Base-by-base conservation (phyloP, 1,140 invertebrate genomes). In the Acromyrmex charruanus region DNA sequence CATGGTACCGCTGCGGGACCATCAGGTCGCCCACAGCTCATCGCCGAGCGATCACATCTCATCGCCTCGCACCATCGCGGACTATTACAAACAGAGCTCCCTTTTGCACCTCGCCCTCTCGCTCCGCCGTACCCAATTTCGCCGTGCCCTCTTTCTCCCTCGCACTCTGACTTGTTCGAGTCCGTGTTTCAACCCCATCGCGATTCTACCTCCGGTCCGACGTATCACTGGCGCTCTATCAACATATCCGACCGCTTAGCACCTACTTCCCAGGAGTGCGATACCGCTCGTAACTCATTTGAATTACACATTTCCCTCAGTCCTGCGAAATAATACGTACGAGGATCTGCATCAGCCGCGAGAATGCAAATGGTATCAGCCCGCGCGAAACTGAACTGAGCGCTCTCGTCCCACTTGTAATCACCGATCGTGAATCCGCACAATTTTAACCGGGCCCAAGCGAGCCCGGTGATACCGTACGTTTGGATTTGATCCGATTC, bases 201-300 rank as follows among this genome's bases (percentile, higher is more conserved):
- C 92, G 91, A 94, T 93, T 90, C 88, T 87, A 92, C 90, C 92
- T 86, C 82, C 85, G 88, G 92, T 91, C 90, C 92, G 90, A 93
- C 89, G 91, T 94, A 93, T 93, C 93, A 93, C 92, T 91, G 89
- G 88, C 87, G 89, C 92, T 93, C 94, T 93, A 95, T 95, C 94
- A 95, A 94, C 94, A 95, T 95, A 95, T 94, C 93, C 93, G 93
- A 94, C 90, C 94, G 94, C 94, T 95, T 95, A 95, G 94, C 94
- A 95, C 94, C 94, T 94, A 94, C 94, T 95, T 95, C 94, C 94
- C 94, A 94, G 88, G 94, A 95, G 94, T 95, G 94, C 93, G 94
- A 95, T 95, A 95, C 89, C 82, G 91, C 90, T 92, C 93, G 94
- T 94, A 94, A 94, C 94, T 95, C 94, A 94, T 95, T 95, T 94